Conservation (phyloP, 2,797 vertebrate genomes). For the Eptatretus atami region DNA sequence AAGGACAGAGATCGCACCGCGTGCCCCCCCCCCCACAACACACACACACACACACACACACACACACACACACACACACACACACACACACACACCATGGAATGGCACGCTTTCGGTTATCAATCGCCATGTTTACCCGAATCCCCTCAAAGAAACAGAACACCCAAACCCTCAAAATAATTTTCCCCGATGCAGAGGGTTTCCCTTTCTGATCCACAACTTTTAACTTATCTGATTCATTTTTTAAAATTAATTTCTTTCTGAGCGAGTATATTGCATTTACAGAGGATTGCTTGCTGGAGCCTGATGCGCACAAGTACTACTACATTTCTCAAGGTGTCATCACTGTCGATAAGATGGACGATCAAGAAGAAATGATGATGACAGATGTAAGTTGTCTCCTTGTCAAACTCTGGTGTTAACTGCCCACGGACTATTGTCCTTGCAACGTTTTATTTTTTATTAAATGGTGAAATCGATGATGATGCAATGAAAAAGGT, state of each 20-base stretch:
- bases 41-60: no score
- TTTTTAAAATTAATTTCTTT: no score
- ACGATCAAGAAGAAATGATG: slow-evolving; percentile 16
- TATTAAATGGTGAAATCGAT: no score
- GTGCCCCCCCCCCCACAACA: no score
- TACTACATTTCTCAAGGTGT: slow-evolving; percentile 17
- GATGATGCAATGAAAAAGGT: no score
- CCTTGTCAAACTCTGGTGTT: background rate
- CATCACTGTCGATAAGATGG: slow-evolving; percentile 16
- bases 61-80: no score
- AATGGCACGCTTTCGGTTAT: no score
- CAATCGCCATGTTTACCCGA: background rate
- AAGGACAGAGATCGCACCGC: slow-evolving; percentile 3
- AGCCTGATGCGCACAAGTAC: slow-evolving; percentile 14
- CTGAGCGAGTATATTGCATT: slow-evolving; percentile 6
- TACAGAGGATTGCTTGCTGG: slow-evolving; percentile 18
- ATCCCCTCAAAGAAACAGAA: background rate
- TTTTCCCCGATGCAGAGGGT: background rate
- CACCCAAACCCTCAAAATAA: no score
- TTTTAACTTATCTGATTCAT: no score
- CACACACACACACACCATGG: no score
- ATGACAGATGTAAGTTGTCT: slow-evolving; percentile 15
- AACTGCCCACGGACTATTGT: no score
- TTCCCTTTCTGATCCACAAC: background rate
- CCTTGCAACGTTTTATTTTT: no score